phyloP scores from a whole-genome alignment of 1,140 invertebrate species.

The Drosophila pachea region DNA sequence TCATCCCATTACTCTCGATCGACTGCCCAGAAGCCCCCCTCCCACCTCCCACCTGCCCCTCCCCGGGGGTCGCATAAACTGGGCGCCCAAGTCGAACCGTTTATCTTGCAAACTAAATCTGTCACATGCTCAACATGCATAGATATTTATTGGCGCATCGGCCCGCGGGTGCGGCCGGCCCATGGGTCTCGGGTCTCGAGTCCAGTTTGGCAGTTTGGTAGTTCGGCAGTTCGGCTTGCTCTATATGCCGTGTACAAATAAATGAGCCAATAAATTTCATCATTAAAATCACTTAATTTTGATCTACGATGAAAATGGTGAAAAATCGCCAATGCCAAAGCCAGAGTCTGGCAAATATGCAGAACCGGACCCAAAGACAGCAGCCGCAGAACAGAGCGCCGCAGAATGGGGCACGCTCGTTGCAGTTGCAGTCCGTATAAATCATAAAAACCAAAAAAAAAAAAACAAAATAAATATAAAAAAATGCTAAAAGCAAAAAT shows the following conservation, averaged over 20 bases:
- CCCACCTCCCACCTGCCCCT: no score
- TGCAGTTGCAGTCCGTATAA: slow-evolving; percentile 58
- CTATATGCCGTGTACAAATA: slow-evolving; percentile 53
- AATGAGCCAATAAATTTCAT: slow-evolving; percentile 62
- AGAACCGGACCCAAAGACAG: slow-evolving; percentile 8
- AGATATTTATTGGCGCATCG: slow-evolving; percentile 41
- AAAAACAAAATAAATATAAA: slow-evolving; percentile 14
- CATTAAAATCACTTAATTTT: slow-evolving; percentile 66
- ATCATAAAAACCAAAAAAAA: slow-evolving; percentile 46
- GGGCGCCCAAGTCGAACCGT: slow-evolving; percentile 8
- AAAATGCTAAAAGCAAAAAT: not conserved
- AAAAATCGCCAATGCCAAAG: slow-evolving; percentile 48
- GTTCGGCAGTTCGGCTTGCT: slow-evolving; percentile 25
- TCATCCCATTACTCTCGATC: no score
- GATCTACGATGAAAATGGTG: slow-evolving; percentile 58
- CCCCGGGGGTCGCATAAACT: not conserved
- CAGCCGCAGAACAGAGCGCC: not conserved
- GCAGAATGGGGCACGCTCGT: slow-evolving; percentile 15
- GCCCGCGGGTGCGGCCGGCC: slow-evolving; percentile 15
- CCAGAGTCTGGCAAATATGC: slow-evolving; percentile 13
- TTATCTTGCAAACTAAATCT: slow-evolving; percentile 45
- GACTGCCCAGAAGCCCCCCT: not conserved
- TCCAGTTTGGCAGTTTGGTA: slow-evolving; percentile 6
- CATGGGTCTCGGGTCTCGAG: not conserved
- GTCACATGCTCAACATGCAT: slow-evolving; percentile 39